A percentile compares a stretch with the other conserved stretches of the same genome.
phyloP scores from a whole-genome alignment of 2,888 invertebrate genomes.

The Anoplius nigerrimus region DNA sequence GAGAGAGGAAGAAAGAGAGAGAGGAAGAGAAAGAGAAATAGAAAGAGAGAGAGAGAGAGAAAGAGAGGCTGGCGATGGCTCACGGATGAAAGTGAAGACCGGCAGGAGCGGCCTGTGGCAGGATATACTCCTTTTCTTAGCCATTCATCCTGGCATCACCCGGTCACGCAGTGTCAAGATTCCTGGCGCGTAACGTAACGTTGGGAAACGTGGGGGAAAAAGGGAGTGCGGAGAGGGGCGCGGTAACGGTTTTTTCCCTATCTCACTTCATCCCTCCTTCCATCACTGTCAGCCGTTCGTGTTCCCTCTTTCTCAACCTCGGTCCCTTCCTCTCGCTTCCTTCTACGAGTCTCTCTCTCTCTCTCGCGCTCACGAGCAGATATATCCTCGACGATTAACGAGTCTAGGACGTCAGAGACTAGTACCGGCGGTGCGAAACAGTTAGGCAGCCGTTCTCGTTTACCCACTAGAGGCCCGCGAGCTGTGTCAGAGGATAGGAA shows the following conservation, averaged over 20 bases:
- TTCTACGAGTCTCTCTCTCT: too few species aligned
- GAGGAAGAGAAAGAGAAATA: too few species aligned
- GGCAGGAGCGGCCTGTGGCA: constrained; percentile 36
- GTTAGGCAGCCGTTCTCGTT: constrained; percentile 51
- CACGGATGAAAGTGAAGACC: constrained; percentile 39
- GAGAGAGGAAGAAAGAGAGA: constrained; percentile 2
- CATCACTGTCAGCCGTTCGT: not conserved
- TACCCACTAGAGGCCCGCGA: constrained; percentile 30
- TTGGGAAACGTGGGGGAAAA: constrained; percentile 40
- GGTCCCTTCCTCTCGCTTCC: not conserved
- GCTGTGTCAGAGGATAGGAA: too few species aligned
- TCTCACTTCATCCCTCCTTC: constrained; percentile 23
- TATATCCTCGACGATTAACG: constrained; percentile 58
- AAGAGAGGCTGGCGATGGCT: not conserved
- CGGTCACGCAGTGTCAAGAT: constrained; percentile 60
- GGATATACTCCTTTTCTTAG: constrained; percentile 53
- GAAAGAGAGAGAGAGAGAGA: constrained; percentile 3
- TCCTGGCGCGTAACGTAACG: constrained; percentile 68
- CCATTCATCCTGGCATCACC: constrained; percentile 59
- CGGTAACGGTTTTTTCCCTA: constrained; percentile 68
- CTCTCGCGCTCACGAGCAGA: too few species aligned
- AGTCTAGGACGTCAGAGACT: constrained; percentile 64
- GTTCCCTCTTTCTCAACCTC: constrained; percentile 7
- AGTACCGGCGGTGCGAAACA: constrained; percentile 56
- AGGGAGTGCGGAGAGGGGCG: constrained; percentile 12